Percentiles rank a stretch among this genome's conserved stretches.
Evolutionary conservation across 2,888 invertebrate genomes (phyloP).

Genomic region (Dorcus hopei): DNA sequence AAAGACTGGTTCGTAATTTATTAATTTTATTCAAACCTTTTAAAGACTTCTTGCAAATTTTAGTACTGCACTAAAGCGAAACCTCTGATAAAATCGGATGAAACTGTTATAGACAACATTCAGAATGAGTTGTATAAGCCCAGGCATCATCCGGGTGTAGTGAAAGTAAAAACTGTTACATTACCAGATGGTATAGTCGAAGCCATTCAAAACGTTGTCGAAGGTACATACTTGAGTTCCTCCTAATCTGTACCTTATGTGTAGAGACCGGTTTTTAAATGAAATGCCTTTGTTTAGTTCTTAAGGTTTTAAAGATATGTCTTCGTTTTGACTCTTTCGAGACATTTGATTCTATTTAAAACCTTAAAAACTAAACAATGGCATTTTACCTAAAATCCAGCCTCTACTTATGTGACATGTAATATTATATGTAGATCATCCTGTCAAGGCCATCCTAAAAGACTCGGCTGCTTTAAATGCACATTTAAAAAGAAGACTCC

Average conservation of each 20-base stretch:
- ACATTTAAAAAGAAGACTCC: slow-evolving; percentile 61
- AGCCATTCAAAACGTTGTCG: slow-evolving; percentile 55
- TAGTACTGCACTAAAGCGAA: slow-evolving; percentile 38
- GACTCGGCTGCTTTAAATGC: slow-evolving; percentile 57
- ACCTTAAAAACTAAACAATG: too few species aligned
- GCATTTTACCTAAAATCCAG: too few species aligned
- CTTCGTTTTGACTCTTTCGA: too few species aligned
- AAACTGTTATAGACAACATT: slow-evolving; percentile 51
- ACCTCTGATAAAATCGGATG: slow-evolving; percentile 52
- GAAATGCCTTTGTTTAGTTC: too few species aligned
- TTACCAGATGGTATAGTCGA: slow-evolving; percentile 61
- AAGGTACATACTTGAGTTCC: slow-evolving; percentile 42
- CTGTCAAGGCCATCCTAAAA: slow-evolving; percentile 54
- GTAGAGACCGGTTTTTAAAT: too few species aligned
- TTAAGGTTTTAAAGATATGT: too few species aligned
- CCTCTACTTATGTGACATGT: too few species aligned
- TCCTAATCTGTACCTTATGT: background rate
- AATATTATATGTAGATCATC: slow-evolving; percentile 49
- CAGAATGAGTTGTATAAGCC: slow-evolving; percentile 59
- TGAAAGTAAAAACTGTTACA: slow-evolving; percentile 52
- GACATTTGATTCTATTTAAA: too few species aligned
- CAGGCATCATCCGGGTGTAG: slow-evolving; percentile 70
- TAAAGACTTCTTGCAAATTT: background rate
- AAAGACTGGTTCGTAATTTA: background rate
- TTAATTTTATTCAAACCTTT: background rate